These are phyloP conservation scores for Rhinogobio ventralis DNA, from an alignment of 2,797 vertebrate species.

Conservation along the genomic window DNA sequence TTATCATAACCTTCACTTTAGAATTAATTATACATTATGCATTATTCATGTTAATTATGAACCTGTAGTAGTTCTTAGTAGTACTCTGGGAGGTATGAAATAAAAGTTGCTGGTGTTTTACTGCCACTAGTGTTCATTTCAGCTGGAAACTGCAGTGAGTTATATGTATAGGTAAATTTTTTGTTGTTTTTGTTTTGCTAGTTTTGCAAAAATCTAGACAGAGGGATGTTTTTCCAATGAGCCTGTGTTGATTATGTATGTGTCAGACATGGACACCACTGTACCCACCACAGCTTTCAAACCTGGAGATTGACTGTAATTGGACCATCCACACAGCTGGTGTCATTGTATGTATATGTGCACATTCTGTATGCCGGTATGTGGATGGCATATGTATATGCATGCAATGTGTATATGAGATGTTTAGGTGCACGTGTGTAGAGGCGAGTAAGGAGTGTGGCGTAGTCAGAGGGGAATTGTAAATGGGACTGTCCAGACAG, in stretches of 20 bases:
- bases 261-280: neutral
- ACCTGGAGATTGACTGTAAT: conserved; percentile 12
- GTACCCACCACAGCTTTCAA: neutral
- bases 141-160: neutral
- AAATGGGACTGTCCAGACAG: conserved; percentile 77
- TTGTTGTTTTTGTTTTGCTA: neutral
- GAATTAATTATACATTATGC: no score
- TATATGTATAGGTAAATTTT: neutral
- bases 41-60: no score
- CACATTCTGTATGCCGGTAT: neutral
- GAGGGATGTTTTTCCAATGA: neutral
- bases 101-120: neutral
- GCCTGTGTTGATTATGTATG: neutral
- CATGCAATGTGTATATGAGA: conserved; percentile 32
- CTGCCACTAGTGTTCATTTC: neutral
- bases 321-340: neutral
- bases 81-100: no score
- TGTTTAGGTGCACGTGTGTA: conserved; percentile 42
- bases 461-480: conserved; percentile 35
- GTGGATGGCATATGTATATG: neutral
- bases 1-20: no score
- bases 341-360: neutral
- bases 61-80: no score
- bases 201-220: neutral
- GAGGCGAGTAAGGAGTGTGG: conserved; percentile 39